Base-by-base conservation (phyloP, 2,797 vertebrate genomes). In the Hydrophis major region DNA sequence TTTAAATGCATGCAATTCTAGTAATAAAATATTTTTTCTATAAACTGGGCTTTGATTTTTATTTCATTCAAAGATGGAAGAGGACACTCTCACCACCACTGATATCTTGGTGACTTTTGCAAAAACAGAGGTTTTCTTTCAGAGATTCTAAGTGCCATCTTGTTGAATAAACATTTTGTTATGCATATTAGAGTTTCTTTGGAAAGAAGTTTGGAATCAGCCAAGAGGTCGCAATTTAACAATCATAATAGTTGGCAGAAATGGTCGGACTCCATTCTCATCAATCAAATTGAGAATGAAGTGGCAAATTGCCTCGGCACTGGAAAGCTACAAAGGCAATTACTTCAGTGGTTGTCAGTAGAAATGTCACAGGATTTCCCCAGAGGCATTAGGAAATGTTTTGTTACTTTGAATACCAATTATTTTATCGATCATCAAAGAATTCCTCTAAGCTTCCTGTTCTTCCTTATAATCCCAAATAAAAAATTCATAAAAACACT, bases 261-360 rank as follows among this genome's bases (percentile, higher is more conserved):
- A 92, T 96, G 94, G 96, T 95, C 94, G 96, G 94, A 97, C 92
- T 94, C 90, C 61, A 92, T 90, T 94, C 97, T 97, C 97, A 97
- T 98, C 97, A 97, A 97, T 98, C 97, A 98, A 95, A n/a, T 97
- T 97, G 97, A 97, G 97, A 98, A 98, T 96, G 97, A 98, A 97
- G 97, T 97, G 98, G 98, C 98, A 98, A 98, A 98, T 98, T 97
- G 97, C 97, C 97, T 97, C 97, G 96, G 97, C 97, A 97, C 96
- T 96, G 97, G 96, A 97, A 96, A 83, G 86, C 96, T 96, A 97
- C 97, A 97, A 97, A 97, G 97, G 96, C 96, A 96, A 96, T 97
- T 86, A 93, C 97, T 97, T 97, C 95, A 69, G 96, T 93, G 94
- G 90, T 92, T 95, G 97, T 95, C 97, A 97, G 96, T 95, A 96